These are phyloP conservation scores for Corythoichthys haematopterus DNA, from an alignment of 2,113 vertebrate species.

Conservation along the genomic window DNA sequence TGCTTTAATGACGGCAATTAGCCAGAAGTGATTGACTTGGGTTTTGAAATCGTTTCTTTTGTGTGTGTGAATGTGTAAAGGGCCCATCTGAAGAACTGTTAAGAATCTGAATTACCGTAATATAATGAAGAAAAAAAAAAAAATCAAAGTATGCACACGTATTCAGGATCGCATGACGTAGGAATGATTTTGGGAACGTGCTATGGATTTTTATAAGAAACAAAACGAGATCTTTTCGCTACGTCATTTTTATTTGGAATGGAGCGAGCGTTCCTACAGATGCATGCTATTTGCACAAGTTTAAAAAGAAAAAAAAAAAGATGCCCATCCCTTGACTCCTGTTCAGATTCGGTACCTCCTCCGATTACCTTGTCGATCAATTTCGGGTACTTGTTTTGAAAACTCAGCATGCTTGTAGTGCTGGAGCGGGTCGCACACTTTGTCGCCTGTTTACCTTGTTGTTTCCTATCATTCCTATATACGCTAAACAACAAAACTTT, in stretches of 20 bases:
- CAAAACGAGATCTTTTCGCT: slow-evolving; percentile 28
- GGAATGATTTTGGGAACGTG: slow-evolving; percentile 62
- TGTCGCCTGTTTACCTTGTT: slow-evolving; percentile 7
- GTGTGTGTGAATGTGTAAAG: slow-evolving; percentile 3
- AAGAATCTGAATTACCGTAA: slow-evolving; percentile 31
- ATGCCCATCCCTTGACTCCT: not conserved
- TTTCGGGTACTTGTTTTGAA: slow-evolving; percentile 63
- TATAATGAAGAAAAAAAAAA: slow-evolving; percentile 4
- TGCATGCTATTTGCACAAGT: slow-evolving; percentile 7
- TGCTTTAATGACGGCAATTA: slow-evolving; percentile 62
- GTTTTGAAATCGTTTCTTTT: slow-evolving; percentile 22
- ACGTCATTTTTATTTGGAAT: slow-evolving; percentile 36
- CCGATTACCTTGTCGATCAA: slow-evolving; percentile 54
- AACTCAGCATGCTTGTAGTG: slow-evolving; percentile 66
- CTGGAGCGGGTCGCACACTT: slow-evolving; percentile 59
- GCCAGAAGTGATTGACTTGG: slow-evolving; percentile 60
- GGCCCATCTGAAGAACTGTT: slow-evolving; percentile 25
- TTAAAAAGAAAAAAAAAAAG: not conserved
- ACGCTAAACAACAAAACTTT: not conserved
- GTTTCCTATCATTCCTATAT: not conserved
- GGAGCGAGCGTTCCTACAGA: slow-evolving; percentile 16
- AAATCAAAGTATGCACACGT: slow-evolving; percentile 46
- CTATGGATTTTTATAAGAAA: slow-evolving; percentile 46
- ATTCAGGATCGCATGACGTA: slow-evolving; percentile 65
- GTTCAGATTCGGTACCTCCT: slow-evolving; percentile 22